Base-by-base conservation (phyloP, 2,888 invertebrate genomes). In the Rhagophthalmus giganteus region DNA sequence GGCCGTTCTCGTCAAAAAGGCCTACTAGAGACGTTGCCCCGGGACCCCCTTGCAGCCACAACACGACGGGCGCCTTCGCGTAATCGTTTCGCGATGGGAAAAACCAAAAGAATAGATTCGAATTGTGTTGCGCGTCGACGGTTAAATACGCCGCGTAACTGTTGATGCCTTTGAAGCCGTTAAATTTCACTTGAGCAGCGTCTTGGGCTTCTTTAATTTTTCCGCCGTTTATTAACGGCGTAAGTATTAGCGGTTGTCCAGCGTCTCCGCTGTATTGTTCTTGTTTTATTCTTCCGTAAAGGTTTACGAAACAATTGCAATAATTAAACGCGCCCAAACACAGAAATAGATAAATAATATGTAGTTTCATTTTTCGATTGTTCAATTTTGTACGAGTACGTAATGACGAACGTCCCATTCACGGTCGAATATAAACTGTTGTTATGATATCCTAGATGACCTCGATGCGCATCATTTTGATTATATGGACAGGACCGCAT, bases 101-200 rank as follows among this genome's bases (percentile, higher is more conserved):
- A 68, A 88, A 94, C 94, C 94, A 94, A 74, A 94, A 92, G 76
- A 93, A 94, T 74, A 90, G 79, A 67, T 94, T 92, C 0, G 92
- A 90, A 60, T 88, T 82, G 65, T 78, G 85, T 1, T 78, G 73
- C 62, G 86, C 82, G 69, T 94, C 85, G 0, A 94, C 93, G 0
- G 93, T 94, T 42, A 94, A 78, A 69, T 85, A 94, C 6, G 90
- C 89, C n/a, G 89, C 80, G 66, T 86, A 88, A 64, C 89, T 89
- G 58, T 77, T 79, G 13, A 87, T 75, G 8, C 79, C 76, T 20
- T 76, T 78, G 71, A 79, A 69, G 37, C 83, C 82, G 27, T 81
- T 80, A 60, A 83, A 81, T 1, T 78, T 75, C 0, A 85, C 84
- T 8, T 58, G 41, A 0, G 79, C 67, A 0, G 82, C 79, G 24